phyloP scores from a whole-genome alignment of 2,888 invertebrate genomes.

The Brachypterus glaber region DNA sequence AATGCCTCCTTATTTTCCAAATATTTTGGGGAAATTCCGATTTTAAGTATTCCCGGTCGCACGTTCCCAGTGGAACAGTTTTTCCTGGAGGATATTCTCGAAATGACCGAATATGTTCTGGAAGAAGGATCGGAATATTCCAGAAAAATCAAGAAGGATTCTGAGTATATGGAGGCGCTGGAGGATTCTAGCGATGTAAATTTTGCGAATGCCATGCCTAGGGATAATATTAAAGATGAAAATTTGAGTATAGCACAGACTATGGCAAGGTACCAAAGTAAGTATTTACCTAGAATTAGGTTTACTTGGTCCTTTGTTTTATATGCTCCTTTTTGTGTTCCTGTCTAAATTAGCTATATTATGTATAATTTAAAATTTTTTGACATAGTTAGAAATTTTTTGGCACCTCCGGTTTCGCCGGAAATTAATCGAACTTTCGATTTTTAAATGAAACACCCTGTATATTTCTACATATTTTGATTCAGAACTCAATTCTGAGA shows the following conservation, averaged over 20 bases:
- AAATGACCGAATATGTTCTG: constrained; percentile 50
- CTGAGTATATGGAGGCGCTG: constrained; percentile 53
- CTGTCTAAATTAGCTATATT: no score
- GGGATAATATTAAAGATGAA: constrained; percentile 58
- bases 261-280: constrained; percentile 55
- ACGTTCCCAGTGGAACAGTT: constrained; percentile 77
- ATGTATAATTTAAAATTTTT: no score
- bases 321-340: no score
- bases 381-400: no score
- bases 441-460: no score
- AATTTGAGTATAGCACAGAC: constrained; percentile 58
- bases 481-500: no score
- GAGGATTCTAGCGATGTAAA: constrained; percentile 43
- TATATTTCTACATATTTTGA: no score
- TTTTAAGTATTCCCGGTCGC: constrained; percentile 72
- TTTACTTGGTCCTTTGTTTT: no score
- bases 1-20: constrained; percentile 75
- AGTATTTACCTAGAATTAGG: no score
- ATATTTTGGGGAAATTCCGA: constrained; percentile 72
- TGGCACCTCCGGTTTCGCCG: no score
- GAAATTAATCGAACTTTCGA: no score
- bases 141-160: constrained; percentile 46
- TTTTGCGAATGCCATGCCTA: constrained; percentile 41
- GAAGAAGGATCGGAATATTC: constrained; percentile 55
- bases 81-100: constrained; percentile 74